Conservation (phyloP, 2,888 invertebrate species). For the Microplitis manilae region DNA sequence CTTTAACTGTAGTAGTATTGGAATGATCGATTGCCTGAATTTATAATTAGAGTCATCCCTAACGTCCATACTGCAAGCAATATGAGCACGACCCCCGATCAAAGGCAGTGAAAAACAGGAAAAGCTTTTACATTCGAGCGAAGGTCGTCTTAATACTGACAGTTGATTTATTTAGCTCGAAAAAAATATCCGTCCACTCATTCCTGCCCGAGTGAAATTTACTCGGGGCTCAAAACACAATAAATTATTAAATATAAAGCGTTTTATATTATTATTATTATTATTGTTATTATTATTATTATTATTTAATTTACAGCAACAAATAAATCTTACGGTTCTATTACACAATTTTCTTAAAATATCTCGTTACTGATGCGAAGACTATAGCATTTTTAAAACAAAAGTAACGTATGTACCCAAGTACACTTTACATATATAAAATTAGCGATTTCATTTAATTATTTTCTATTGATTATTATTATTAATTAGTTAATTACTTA, state of each 20-base stretch:
- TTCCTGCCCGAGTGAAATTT: too few relatives aligned
- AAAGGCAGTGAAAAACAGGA: constrained; percentile 62
- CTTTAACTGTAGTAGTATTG: neutral
- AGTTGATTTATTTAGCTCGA: neutral
- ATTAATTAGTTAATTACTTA: constrained; percentile 6
- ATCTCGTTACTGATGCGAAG: neutral
- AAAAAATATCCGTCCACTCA: too few relatives aligned
- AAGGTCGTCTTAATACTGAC: constrained; percentile 49
- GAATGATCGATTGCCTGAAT: constrained; percentile 37
- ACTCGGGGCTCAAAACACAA: too few relatives aligned
- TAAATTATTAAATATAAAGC: neutral
- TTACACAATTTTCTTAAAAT: neutral
- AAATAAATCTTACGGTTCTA: neutral
- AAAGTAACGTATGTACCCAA: constrained; percentile 21
- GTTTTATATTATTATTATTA: neutral
- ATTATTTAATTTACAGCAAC: neutral
- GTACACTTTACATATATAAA: constrained; percentile 20
- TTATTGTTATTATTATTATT: too few relatives aligned
- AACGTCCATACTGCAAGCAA: constrained; percentile 36
- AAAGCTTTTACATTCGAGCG: constrained; percentile 59
- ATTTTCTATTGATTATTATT: neutral
- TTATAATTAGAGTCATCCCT: constrained; percentile 43
- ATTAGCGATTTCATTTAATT: constrained; percentile 20
- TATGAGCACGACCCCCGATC: constrained; percentile 57
- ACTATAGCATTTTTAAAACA: constrained; percentile 24